phyloP scores from a whole-genome alignment of 53 echinoderm and acorn worm genomes.

The Temnopleurus reevesii region DNA sequence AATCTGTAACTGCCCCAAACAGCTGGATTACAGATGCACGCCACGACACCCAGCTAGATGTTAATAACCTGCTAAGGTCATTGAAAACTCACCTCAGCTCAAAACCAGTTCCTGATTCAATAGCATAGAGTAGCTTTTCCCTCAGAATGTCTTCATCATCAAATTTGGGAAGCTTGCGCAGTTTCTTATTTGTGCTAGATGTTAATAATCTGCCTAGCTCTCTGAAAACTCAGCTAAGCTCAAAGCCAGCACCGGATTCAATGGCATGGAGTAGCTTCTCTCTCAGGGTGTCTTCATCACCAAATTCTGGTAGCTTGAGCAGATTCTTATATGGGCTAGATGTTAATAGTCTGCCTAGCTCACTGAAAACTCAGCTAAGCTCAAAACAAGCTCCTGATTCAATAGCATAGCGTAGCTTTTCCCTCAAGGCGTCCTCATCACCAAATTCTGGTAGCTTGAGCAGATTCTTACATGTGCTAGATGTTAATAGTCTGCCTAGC shows the following conservation, averaged over 20 bases:
- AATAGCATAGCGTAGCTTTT: constrained; percentile 31
- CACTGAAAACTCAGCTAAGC: constrained; percentile 61
- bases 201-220: background rate
- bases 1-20: no score
- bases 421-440: background rate
- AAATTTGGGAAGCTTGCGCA: background rate
- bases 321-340: background rate
- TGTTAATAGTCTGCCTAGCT: background rate
- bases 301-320: background rate
- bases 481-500: background rate
- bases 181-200: background rate
- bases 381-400: constrained; percentile 90
- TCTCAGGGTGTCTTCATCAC: background rate
- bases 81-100: constrained; percentile 83
- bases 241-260: background rate
- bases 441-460: background rate
- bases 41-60: no score
- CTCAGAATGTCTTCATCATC: background rate
- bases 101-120: constrained; percentile 86
- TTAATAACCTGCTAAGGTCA: background rate
- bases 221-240: background rate
- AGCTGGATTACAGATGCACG: no score
- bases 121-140: constrained; percentile 84
- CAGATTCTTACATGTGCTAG: background rate
- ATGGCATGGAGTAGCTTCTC: no score